Evolutionary conservation across 1,140 invertebrate genomes (phyloP).

Genomic region (Drosophila sechellia): DNA sequence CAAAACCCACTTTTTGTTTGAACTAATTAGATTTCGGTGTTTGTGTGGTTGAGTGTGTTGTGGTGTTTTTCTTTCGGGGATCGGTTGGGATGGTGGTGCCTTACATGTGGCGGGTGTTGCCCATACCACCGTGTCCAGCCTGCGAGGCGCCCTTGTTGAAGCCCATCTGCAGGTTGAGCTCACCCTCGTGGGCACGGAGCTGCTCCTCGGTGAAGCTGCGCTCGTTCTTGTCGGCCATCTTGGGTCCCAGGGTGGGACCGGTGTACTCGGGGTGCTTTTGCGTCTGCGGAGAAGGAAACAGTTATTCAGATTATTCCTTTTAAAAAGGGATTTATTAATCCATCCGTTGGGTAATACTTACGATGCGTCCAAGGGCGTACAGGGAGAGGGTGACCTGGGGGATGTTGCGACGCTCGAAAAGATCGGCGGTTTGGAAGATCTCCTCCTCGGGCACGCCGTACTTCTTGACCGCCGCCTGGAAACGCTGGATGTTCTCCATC

Average conservation of each 20-base stretch:
- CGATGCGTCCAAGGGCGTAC: conserved; percentile 94
- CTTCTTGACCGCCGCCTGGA: conserved; percentile 96
- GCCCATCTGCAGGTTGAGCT: conserved; percentile 98
- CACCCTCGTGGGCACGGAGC: conserved; percentile 94
- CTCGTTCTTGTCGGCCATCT: conserved; percentile 97
- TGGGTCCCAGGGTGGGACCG: conserved; percentile 95
- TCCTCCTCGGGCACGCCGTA: conserved; percentile 98
- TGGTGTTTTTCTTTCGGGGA: conserved; percentile 15
- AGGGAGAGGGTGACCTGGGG: conserved; percentile 96
- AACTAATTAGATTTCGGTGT: conserved; percentile 71
- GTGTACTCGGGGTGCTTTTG: conserved; percentile 97
- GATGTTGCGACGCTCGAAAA: conserved; percentile 98
- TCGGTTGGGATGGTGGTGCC: conserved; percentile 34
- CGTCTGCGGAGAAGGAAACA: conserved; percentile 86
- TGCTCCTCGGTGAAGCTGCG: conserved; percentile 97
- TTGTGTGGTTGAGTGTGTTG: conserved; percentile 18
- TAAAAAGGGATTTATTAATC: too few species aligned
- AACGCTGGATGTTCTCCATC: conserved; percentile 99
- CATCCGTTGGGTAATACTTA: conserved; percentile 86
- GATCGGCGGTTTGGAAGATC: conserved; percentile 99
- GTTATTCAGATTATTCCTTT: neutral
- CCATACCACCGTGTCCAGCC: conserved; percentile 94
- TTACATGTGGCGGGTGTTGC: conserved; percentile 98
- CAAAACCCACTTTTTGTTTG: conserved; percentile 63
- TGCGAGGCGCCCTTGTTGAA: conserved; percentile 97